These are phyloP conservation scores for Sipha maydis DNA, from an alignment of 2,888 invertebrate species.

Conservation along the genomic window DNA sequence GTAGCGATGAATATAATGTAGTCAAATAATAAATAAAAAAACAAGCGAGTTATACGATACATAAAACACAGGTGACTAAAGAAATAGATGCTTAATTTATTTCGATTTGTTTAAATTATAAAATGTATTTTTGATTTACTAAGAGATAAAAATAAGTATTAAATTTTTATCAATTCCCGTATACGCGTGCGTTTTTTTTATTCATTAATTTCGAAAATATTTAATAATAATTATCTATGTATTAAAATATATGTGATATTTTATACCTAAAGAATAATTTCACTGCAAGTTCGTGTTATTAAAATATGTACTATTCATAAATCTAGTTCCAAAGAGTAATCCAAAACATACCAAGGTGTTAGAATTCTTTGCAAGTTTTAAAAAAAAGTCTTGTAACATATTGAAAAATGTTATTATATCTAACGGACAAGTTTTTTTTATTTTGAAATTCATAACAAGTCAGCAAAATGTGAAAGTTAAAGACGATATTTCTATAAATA, in stretches of 20 bases:
- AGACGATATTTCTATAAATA: not conserved
- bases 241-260: not conserved
- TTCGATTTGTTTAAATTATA: not conserved
- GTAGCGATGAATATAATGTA: too few relatives aligned
- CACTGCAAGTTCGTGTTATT: not conserved
- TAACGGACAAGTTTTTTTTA: not conserved
- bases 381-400: not conserved
- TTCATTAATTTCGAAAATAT: not conserved
- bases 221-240: not conserved
- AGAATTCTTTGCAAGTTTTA: not conserved
- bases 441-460: slow-evolving; percentile 8
- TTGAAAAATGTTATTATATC: not conserved
- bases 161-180: not conserved
- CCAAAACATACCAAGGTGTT: not conserved
- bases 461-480: not conserved
- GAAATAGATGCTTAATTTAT: not conserved
- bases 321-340: not conserved
- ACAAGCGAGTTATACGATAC: not conserved
- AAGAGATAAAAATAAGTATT: not conserved
- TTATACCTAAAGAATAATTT: not conserved
- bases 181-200: not conserved
- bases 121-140: not conserved
- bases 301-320: not conserved
- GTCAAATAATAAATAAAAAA: too few relatives aligned
- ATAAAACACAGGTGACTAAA: not conserved